A percentile compares a stretch with the other conserved stretches of the same genome.
Evolutionary conservation across 2,797 vertebrate species (phyloP).

Genomic region (Tangara arthus): DNA sequence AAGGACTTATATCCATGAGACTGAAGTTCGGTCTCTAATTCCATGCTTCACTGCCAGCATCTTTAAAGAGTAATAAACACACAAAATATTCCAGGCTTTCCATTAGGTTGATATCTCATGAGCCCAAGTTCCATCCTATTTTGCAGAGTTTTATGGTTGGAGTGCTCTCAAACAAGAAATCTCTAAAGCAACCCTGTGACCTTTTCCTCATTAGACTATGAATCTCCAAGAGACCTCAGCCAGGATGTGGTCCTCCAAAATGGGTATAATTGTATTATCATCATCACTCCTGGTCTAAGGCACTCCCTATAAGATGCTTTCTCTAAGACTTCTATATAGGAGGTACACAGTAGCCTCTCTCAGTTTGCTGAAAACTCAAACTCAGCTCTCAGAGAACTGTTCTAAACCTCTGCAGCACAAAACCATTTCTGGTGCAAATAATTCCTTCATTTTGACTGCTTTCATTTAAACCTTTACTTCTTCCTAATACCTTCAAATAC

Average conservation of each 20-base stretch:
- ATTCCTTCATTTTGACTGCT: not conserved
- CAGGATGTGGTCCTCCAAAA: not conserved
- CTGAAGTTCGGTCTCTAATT: not conserved
- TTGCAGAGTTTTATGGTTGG: not conserved
- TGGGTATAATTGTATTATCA: accelerated
- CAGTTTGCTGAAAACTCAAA: not conserved
- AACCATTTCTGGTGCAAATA: not conserved
- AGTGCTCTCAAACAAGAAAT: not conserved
- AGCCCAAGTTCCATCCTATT: not conserved
- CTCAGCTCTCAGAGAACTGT: not conserved
- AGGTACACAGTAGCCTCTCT: not conserved
- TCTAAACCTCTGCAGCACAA: not conserved
- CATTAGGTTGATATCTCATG: not conserved
- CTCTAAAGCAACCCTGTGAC: not conserved
- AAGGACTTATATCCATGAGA: not conserved
- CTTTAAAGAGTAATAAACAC: not conserved
- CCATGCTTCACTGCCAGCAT: not conserved
- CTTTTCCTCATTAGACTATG: not conserved
- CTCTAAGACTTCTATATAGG: not conserved
- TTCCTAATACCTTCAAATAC: not conserved
- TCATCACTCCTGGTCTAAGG: not conserved
- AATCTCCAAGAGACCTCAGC: not conserved
- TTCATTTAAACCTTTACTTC: not conserved
- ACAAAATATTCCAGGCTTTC: not conserved
- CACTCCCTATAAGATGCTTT: not conserved